Percentiles rank a stretch among this genome's conserved stretches.
phyloP scores from a whole-genome alignment of 2,797 vertebrate species.

The Notolabrus celidotus region DNA sequence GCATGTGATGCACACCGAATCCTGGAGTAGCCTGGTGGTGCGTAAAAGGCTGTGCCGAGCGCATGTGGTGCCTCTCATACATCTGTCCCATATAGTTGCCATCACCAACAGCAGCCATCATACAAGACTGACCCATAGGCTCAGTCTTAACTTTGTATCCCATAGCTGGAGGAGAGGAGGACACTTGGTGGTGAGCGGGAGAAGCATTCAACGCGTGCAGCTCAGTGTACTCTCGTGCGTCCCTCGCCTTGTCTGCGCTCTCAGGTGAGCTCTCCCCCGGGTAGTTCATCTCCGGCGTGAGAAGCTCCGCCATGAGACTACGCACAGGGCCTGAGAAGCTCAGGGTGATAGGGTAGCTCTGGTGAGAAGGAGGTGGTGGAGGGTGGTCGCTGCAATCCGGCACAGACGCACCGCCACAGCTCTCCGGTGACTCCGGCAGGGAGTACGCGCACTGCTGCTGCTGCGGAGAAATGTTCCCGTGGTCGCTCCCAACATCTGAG shows the following conservation, averaged over 20 bases:
- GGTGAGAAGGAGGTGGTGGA: constrained; percentile 64
- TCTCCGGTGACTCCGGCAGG: constrained; percentile 92
- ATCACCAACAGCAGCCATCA: constrained; percentile 76
- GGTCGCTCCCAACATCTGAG: constrained; percentile 57
- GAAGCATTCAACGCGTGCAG: constrained; percentile 77
- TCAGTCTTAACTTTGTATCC: constrained; percentile 91
- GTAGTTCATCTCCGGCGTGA: constrained; percentile 85
- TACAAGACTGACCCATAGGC: constrained; percentile 85
- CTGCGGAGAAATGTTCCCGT: constrained; percentile 45
- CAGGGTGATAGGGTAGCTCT: constrained; percentile 54
- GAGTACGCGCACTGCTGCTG: constrained; percentile 81
- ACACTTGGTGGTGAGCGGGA: constrained; percentile 60
- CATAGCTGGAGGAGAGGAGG: constrained; percentile 66
- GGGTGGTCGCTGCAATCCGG: constrained; percentile 84
- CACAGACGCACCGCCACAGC: constrained; percentile 85
- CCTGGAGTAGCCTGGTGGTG: constrained; percentile 69
- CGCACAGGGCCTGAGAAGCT: constrained; percentile 79
- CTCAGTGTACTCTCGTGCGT: constrained; percentile 88
- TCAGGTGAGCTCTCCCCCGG: constrained; percentile 68
- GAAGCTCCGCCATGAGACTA: constrained; percentile 91
- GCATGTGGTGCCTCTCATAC: constrained; percentile 81
- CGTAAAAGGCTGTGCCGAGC: constrained; percentile 68
- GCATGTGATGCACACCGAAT: constrained; percentile 64
- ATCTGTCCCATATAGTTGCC: constrained; percentile 80
- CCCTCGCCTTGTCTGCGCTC: constrained; percentile 67